Percentiles rank a stretch among this genome's conserved stretches.
phyloP scores from a whole-genome alignment of 2,797 vertebrate species.

The Eupleurogrammus muticus region DNA sequence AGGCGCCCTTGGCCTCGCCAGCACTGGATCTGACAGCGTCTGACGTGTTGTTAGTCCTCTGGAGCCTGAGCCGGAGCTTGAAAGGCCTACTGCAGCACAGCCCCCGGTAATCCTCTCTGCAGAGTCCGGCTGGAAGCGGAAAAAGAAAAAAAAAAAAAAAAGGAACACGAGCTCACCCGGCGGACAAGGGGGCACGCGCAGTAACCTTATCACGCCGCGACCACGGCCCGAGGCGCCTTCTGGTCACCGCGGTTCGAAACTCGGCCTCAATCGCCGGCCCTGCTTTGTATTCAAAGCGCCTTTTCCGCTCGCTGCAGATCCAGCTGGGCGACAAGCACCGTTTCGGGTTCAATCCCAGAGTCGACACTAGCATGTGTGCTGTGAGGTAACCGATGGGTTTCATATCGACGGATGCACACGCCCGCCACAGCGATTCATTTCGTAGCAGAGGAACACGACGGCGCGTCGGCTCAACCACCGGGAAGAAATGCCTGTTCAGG shows the following conservation, averaged over 20 bases:
- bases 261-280: slow-evolving; percentile 3
- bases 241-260: slow-evolving; percentile 21
- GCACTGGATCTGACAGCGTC: slow-evolving; percentile 77
- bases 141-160: too few relatives aligned
- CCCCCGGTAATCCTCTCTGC: slow-evolving; percentile 70
- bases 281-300: slow-evolving; percentile 28
- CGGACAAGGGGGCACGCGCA: slow-evolving; percentile 37
- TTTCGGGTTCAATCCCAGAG: background rate
- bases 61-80: slow-evolving; percentile 68
- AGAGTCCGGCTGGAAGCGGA: slow-evolving; percentile 62
- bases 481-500: slow-evolving; percentile 12
- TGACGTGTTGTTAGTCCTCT: slow-evolving; percentile 78
- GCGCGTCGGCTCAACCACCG: slow-evolving; percentile 23
- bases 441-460: slow-evolving; percentile 40
- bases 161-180: slow-evolving; percentile 53
- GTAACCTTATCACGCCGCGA: slow-evolving; percentile 46
- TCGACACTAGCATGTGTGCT: background rate
- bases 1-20: slow-evolving; percentile 66
- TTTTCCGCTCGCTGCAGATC: slow-evolving; percentile 29
- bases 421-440: slow-evolving; percentile 27
- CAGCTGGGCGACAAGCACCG: slow-evolving; percentile 34
- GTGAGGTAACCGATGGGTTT: slow-evolving; percentile 31
- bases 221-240: slow-evolving; percentile 30
- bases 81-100: slow-evolving; percentile 68
- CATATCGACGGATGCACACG: slow-evolving; percentile 46